Evolutionary conservation across 2,888 invertebrate species (phyloP).

Genomic region (Syritta pipiens): DNA sequence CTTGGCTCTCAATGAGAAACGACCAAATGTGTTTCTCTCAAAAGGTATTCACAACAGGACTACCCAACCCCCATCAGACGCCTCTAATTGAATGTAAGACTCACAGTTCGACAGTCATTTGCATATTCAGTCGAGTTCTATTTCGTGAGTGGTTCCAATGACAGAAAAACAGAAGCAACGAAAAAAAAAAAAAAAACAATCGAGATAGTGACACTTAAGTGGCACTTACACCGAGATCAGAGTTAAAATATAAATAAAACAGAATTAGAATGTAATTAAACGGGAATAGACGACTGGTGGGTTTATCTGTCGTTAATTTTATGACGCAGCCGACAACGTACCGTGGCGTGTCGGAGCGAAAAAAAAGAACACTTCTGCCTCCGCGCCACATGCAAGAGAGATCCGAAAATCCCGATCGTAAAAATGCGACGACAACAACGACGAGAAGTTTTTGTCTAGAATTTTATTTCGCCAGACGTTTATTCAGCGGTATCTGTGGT

Average conservation of each 20-base stretch:
- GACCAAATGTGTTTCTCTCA: background rate
- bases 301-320: conserved; percentile 25
- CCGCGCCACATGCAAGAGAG: background rate
- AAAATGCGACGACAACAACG: background rate
- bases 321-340: conserved; percentile 1
- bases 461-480: background rate
- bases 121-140: background rate
- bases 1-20: background rate
- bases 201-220: background rate
- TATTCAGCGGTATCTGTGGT: conserved; percentile 10
- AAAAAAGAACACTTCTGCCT: background rate
- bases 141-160: conserved; percentile 1
- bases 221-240: conserved; percentile 5
- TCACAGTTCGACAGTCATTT: background rate
- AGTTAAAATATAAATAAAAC: conserved; percentile 11
- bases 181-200: no score
- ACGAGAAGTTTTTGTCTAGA: background rate
- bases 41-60: background rate
- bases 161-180: background rate
- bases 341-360: no score
- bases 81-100: background rate
- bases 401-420: background rate
- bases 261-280: conserved; percentile 17
- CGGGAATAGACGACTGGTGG: background rate
- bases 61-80: no score